Evolutionary conservation across 2,888 invertebrate genomes (phyloP).

Genomic region (Deilephila porcellus): DNA sequence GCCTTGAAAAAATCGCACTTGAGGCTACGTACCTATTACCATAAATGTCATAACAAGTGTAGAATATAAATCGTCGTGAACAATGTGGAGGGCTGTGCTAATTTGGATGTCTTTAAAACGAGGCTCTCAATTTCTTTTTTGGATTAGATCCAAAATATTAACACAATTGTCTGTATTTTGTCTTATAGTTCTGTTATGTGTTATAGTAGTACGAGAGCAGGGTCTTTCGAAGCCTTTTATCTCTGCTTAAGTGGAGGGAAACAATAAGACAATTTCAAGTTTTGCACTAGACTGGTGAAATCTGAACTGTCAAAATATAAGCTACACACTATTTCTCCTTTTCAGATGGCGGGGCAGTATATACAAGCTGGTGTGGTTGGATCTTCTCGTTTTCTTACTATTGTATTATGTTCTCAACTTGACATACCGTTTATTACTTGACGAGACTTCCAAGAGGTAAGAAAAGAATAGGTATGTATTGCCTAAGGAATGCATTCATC

Average conservation of each 20-base stretch:
- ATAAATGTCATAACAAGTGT: background rate
- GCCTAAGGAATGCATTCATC: too few species aligned
- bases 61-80: background rate
- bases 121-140: background rate
- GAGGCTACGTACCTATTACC: background rate
- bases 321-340: constrained; percentile 44
- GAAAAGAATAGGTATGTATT: constrained; percentile 42
- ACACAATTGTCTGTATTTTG: background rate
- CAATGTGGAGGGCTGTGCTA: background rate
- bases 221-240: background rate
- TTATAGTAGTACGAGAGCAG: background rate
- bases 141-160: background rate
- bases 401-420: constrained; percentile 92
- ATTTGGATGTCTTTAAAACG: background rate
- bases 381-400: constrained; percentile 91
- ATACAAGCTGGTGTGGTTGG: constrained; percentile 97
- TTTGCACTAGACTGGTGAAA: background rate
- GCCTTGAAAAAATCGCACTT: constrained; percentile 3
- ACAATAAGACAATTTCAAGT: background rate
- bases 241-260: too few species aligned
- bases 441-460: constrained; percentile 89
- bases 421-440: constrained; percentile 89
- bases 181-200: background rate
- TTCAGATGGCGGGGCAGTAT: constrained; percentile 97
- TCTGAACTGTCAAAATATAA: background rate